Evolutionary conservation across 2,113 vertebrate genomes (phyloP), one percentile per base, ranked within the genome.

Genomic region (Eidolon helvum): DNA sequence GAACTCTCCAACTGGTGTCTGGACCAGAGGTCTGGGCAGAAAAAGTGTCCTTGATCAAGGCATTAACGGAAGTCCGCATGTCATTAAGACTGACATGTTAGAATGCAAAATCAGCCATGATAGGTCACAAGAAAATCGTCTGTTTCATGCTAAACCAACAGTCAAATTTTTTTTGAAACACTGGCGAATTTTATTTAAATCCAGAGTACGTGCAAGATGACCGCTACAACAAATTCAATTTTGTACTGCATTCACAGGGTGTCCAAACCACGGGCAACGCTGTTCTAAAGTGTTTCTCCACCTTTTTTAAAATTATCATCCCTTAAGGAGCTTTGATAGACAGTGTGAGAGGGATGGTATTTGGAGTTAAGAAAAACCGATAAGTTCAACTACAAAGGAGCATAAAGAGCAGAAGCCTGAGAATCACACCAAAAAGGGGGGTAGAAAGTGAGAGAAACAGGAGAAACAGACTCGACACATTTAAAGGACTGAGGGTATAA

Each of bases 111-210:
- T 45, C 57, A 63, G 40, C 10, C 2, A 19, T 2, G 22, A 19
- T 11, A 45, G 38, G 24, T 57, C 1, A 68, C 69, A 96, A 48
- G 40, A 35, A 66, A 63, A 57, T 35, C 10, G 6, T 91, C 43
- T 15, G 2, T 84, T 71, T 94, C 15, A 12, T 35, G 43, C 40
- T 43, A 4, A 24, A n/a, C 68, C 48, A 19, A 50, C 33, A 19
- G 87, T 74, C n/a, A 89, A 16, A 48, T 86, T 86, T 82, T 33
- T 93, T 59, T 87, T 63, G 9, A 43, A 18, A 88, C 88, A 78
- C 26, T 33, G 4, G 22, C 4, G 1, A 33, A 50, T 79, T 94
- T 87, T n/a, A 40, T 82, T 72, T 57, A 91, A 91, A 53, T 7
- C 43, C 66, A 66, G 38, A 66, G 80, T 38, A 8, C 65, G 10